A percentile compares a stretch with the other conserved stretches of the same genome.
These are phyloP conservation scores for Masticophis lateralis DNA, from an alignment of 2,797 vertebrate genomes.

Conservation along the genomic window DNA sequence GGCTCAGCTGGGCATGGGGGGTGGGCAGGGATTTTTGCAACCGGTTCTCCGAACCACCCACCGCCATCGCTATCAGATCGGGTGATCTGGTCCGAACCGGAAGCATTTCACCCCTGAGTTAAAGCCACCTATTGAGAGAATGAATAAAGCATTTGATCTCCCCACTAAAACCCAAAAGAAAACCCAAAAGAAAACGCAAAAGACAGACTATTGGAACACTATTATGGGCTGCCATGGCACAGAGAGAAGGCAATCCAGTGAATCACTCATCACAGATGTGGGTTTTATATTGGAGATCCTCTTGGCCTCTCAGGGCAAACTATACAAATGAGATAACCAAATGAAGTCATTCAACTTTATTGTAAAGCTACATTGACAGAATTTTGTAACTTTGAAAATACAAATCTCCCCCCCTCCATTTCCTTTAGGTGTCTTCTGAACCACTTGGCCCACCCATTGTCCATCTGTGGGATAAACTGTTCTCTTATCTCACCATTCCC, in stretches of 20 bases:
- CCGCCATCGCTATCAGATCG: too few relatives aligned
- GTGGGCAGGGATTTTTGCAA: too few relatives aligned
- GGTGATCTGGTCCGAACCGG: too few relatives aligned
- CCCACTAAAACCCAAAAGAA: neutral
- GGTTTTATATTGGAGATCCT: neutral
- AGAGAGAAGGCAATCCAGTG: neutral
- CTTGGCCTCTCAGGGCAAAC: neutral
- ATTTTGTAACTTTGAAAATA: neutral
- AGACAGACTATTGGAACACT: neutral
- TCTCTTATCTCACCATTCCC: neutral
- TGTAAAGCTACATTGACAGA: neutral
- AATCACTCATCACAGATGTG: neutral
- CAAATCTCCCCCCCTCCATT: neutral
- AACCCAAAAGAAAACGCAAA: neutral
- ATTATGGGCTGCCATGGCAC: neutral
- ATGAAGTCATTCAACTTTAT: neutral
- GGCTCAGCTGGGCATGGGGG: too few relatives aligned
- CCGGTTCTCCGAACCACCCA: too few relatives aligned
- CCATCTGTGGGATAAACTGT: neutral
- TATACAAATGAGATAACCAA: neutral
- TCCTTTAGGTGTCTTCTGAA: neutral
- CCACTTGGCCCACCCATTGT: neutral
- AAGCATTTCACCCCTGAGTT: neutral
- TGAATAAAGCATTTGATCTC: neutral
- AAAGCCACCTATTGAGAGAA: neutral